Evolutionary conservation across 2,797 vertebrate genomes (phyloP).

Genomic region (Sarcoramphus papa): DNA sequence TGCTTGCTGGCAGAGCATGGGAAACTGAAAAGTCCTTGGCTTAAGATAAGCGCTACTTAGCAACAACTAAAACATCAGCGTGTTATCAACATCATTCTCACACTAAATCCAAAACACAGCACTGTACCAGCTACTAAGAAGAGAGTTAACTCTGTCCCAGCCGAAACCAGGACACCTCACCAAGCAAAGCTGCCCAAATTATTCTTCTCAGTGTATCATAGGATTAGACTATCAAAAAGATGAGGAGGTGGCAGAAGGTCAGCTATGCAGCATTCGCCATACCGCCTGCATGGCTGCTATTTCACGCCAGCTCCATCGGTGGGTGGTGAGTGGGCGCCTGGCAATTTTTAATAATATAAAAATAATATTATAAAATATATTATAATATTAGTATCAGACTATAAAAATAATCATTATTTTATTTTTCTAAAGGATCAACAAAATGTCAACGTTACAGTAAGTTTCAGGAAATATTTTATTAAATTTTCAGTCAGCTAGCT

Average conservation of each 20-base stretch:
- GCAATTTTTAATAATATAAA: background rate
- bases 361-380: background rate
- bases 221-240: background rate
- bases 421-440: background rate
- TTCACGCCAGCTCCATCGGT: accelerated
- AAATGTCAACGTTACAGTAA: background rate
- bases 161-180: background rate
- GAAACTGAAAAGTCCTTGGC: no score
- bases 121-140: no score
- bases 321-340: accelerated
- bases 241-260: background rate
- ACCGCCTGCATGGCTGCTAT: background rate
- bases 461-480: background rate
- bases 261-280: background rate
- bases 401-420: background rate
- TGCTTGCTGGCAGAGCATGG: no score
- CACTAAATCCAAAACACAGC: no score
- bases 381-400: background rate
- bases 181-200: background rate
- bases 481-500: background rate
- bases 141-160: no score
- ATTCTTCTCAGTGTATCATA: background rate
- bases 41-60: no score
- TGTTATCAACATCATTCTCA: no score
- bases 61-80: no score